Evolutionary conservation across 2,113 vertebrate genomes (phyloP).

Genomic region (Xiphorhynchus elegans): DNA sequence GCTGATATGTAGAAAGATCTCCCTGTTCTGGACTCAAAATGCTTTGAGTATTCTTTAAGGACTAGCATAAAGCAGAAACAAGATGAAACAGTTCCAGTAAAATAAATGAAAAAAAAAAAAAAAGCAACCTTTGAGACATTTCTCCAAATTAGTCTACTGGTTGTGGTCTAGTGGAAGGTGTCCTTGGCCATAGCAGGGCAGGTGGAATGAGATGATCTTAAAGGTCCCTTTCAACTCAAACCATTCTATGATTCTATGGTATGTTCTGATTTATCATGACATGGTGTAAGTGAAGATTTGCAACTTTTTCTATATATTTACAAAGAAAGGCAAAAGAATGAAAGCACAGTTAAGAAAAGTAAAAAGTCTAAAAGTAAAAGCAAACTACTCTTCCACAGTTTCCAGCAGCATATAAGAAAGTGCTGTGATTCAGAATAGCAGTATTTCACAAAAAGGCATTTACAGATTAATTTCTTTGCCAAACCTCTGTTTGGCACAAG

Average conservation of each 20-base stretch:
- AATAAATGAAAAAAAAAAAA: background rate
- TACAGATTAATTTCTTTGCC: background rate
- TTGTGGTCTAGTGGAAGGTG: background rate
- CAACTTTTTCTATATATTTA: background rate
- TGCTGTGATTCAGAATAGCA: background rate
- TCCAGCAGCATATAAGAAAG: background rate
- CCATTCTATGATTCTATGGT: fast-evolving
- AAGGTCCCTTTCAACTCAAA: background rate
- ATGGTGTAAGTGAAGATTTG: background rate
- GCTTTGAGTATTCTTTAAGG: background rate
- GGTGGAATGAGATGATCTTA: background rate
- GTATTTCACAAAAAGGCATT: background rate
- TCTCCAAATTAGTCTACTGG: background rate
- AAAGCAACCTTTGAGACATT: background rate
- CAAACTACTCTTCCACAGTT: background rate
- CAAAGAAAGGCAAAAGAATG: background rate
- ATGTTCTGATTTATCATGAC: background rate
- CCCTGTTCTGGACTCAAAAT: background rate
- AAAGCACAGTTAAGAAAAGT: background rate
- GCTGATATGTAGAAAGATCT: background rate
- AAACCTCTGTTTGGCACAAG: background rate
- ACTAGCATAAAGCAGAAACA: background rate
- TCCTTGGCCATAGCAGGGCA: background rate
- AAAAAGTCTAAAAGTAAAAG: background rate
- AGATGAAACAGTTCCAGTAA: background rate